Evolutionary conservation across 2,888 invertebrate genomes (phyloP).

Genomic region (Harpalus rufipes): DNA sequence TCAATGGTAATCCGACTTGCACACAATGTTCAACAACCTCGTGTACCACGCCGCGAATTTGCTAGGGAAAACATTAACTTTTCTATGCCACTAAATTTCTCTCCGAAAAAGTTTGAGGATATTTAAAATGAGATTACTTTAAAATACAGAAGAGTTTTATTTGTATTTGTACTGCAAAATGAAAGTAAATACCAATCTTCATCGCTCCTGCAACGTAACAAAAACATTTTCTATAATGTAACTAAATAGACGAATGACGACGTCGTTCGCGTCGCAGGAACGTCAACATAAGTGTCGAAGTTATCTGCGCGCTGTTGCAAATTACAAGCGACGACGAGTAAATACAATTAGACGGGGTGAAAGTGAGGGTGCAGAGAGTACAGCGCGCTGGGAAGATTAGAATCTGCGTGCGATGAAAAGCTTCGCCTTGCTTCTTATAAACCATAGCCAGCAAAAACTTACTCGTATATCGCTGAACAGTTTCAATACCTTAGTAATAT

Average conservation of each 20-base stretch:
- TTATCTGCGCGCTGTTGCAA: conserved; percentile 41
- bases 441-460: background rate
- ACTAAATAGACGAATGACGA: conserved; percentile 29
- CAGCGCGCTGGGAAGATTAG: background rate
- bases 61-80: conserved; percentile 11
- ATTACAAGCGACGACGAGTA: conserved; percentile 53
- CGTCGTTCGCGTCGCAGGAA: conserved; percentile 6
- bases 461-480: background rate
- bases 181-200: conserved; percentile 30
- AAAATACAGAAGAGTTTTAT: background rate
- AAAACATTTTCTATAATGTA: conserved; percentile 42
- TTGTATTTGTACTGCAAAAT: conserved; percentile 9
- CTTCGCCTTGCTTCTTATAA: background rate
- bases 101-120: background rate
- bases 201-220: conserved; percentile 22
- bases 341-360: conserved; percentile 44
- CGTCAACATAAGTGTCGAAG: conserved; percentile 49
- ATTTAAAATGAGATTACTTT: conserved; percentile 7
- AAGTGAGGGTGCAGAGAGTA: background rate
- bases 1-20: conserved; percentile 59
- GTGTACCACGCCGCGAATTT: background rate
- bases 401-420: conserved; percentile 27
- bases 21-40: conserved; percentile 42
- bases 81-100: background rate
- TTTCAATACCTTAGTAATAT: too few species aligned